Evolutionary conservation across 1,140 invertebrate genomes (phyloP).

Genomic region (Drosophila seguyi): DNA sequence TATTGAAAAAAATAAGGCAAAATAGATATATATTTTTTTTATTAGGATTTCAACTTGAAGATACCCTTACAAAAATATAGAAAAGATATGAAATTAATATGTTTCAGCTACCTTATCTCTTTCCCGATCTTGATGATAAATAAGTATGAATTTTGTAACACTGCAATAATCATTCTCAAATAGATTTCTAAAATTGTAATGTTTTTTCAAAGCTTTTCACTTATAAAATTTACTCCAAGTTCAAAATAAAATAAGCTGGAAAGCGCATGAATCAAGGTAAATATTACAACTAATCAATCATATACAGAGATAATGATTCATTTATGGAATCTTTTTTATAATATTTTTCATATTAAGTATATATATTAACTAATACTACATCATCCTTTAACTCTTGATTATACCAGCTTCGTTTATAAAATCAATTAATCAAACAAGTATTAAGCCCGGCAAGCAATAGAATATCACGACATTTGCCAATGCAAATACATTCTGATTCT

Average conservation of each 20-base stretch:
- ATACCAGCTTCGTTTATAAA: neutral
- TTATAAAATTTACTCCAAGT: slow-evolving; percentile 1
- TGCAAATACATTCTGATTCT: slow-evolving; percentile 10
- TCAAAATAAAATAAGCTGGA: neutral
- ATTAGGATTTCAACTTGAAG: neutral
- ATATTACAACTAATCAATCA: slow-evolving; percentile 1
- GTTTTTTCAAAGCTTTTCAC: neutral
- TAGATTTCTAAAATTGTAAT: slow-evolving; percentile 9
- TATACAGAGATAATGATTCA: neutral
- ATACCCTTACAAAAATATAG: slow-evolving; percentile 3
- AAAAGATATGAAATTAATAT: neutral
- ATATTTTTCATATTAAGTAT: neutral
- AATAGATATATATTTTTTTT: neutral
- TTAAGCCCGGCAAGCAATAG: slow-evolving; percentile 8
- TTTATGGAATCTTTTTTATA: neutral
- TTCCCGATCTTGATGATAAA: too few relatives aligned
- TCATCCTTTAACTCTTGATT: slow-evolving; percentile 1
- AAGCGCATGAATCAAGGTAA: neutral
- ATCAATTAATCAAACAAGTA: slow-evolving; percentile 15
- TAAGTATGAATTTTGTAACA: too few relatives aligned
- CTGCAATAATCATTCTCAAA: slow-evolving; percentile 4
- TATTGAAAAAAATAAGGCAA: slow-evolving; percentile 26
- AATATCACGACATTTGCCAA: slow-evolving; percentile 6
- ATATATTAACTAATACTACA: neutral
- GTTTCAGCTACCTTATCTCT: neutral